Evolutionary conservation across 1,140 invertebrate species (phyloP).

Genomic region (Neodiprion lecontei): DNA sequence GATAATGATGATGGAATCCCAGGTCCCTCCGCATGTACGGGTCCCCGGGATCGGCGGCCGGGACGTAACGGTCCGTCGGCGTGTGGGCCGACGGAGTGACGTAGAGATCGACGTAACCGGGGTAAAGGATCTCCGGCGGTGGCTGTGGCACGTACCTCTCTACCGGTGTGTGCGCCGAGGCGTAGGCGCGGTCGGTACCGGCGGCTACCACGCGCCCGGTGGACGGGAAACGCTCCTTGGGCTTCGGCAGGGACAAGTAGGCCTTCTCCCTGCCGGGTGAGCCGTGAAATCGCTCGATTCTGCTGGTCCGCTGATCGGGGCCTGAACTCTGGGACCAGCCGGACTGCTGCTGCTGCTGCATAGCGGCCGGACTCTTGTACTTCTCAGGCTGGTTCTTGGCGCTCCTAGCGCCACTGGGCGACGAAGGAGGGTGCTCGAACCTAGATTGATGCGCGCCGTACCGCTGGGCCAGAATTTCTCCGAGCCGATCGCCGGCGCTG

Average conservation of each 20-base stretch:
- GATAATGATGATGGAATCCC: slow-evolving; percentile 67
- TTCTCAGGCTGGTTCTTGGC: slow-evolving; percentile 10
- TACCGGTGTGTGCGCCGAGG: slow-evolving; percentile 67
- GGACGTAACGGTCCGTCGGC: slow-evolving; percentile 59
- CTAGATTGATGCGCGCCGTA: neutral
- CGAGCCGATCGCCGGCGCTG: slow-evolving; percentile 2
- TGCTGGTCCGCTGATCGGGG: neutral
- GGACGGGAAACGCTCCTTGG: slow-evolving; percentile 50
- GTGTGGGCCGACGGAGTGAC: slow-evolving; percentile 61
- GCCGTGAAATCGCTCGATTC: neutral
- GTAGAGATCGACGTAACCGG: slow-evolving; percentile 62
- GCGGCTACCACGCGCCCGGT: slow-evolving; percentile 52
- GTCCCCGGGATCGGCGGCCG: slow-evolving; percentile 59
- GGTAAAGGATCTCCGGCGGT: slow-evolving; percentile 62
- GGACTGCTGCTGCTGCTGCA: slow-evolving; percentile 41
- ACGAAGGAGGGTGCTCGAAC: too few species aligned
- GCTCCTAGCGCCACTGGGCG: slow-evolving; percentile 34
- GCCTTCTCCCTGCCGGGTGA: neutral
- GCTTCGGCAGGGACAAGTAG: slow-evolving; percentile 59
- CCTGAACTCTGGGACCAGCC: slow-evolving; percentile 46
- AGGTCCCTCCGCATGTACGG: slow-evolving; percentile 69
- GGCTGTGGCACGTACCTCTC: slow-evolving; percentile 71
- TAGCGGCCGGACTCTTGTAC: slow-evolving; percentile 42
- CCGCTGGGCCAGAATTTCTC: slow-evolving; percentile 44
- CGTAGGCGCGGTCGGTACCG: neutral